Conservation (phyloP, 1,140 invertebrate genomes). For the Ceratoteleas bidentatus region DNA sequence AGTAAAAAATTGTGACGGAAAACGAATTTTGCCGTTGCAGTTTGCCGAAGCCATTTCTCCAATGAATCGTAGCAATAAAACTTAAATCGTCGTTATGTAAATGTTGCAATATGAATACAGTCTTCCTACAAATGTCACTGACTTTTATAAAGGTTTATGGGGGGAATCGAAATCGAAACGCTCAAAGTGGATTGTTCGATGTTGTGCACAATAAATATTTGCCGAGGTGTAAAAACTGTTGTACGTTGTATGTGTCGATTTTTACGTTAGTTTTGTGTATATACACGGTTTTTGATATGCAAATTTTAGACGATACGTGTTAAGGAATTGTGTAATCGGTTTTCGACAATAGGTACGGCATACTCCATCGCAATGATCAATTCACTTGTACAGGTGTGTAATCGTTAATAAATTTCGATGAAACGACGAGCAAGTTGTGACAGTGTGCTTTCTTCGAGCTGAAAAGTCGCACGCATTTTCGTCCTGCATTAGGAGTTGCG, state of each 20-base stretch:
- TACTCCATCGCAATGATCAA: conserved; percentile 34
- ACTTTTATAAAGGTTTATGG: conserved; percentile 17
- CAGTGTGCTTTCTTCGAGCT: neutral
- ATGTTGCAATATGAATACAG: conserved; percentile 43
- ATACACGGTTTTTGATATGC: conserved; percentile 42
- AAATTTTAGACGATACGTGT: conserved; percentile 45
- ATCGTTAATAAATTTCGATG: conserved; percentile 35
- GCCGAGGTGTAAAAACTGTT: conserved; percentile 42
- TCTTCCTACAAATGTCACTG: conserved; percentile 37
- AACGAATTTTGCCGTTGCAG: too few species aligned
- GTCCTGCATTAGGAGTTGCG: too few species aligned
- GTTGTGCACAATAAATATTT: conserved; percentile 54
- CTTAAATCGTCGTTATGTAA: conserved; percentile 12
- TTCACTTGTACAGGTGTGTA: conserved; percentile 50
- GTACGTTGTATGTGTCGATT: conserved; percentile 27
- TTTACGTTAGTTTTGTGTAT: conserved; percentile 44
- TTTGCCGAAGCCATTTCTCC: conserved; percentile 14
- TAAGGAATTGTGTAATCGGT: conserved; percentile 28
- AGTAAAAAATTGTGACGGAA: conserved; percentile 4
- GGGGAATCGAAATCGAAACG: conserved; percentile 21
- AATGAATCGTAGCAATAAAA: conserved; percentile 15
- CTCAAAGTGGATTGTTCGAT: conserved; percentile 30
- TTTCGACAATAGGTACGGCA: conserved; percentile 33
- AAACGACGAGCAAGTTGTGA: conserved; percentile 8
- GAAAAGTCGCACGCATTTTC: too few species aligned